Base-by-base conservation (phyloP, 1,140 invertebrate species). In the Neodiprion virginianus region DNA sequence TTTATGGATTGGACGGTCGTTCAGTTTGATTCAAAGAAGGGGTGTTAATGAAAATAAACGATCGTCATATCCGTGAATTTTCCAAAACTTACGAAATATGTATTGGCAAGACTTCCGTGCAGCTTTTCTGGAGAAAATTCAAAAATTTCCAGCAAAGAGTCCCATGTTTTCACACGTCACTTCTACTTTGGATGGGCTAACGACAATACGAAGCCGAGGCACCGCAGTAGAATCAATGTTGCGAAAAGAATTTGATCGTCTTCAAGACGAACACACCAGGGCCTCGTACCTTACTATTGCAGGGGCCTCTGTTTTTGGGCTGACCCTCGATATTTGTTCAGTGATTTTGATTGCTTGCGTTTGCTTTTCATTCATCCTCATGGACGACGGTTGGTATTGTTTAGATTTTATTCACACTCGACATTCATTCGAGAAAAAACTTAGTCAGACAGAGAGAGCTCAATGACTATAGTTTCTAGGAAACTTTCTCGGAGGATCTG, bases 121-220 rank as follows among this genome's bases (percentile, higher is more conserved):
- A 40, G 28, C 28, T 3, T 40, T 40, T 3, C 28, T 40, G 28
- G 5, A 40, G 1, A 40, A 40, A 40, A 40, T 40, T 40, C 49
- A 65, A 69, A 66, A 72, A 76, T 70, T 87, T 89, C 48, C 77
- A 93, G 92, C 91, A 14, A 91, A 93, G 71, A 94, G 93, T 86
- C 96, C 96, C 0, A 91, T 97, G 0, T 96, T 96, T 81, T 94
- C 95, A 0, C 95, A 97, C 76, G 89, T 97, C 48, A 94, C 93
- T 47, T 91, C 95, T 0, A 93, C 94, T 0, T 80, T 97, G 2
- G 92, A 93, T 78, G 96, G 96, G 3, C 87, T 97, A 5, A 91
- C 93, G 70, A 96, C 95, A 0, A 96, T 97, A 53, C 28, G 96
- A 72, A 94, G 95, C 7, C 92, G 93, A 48, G 89, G 91, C 17